Conservation (phyloP, 2,888 invertebrate genomes). For the Mystacides longicornis region DNA sequence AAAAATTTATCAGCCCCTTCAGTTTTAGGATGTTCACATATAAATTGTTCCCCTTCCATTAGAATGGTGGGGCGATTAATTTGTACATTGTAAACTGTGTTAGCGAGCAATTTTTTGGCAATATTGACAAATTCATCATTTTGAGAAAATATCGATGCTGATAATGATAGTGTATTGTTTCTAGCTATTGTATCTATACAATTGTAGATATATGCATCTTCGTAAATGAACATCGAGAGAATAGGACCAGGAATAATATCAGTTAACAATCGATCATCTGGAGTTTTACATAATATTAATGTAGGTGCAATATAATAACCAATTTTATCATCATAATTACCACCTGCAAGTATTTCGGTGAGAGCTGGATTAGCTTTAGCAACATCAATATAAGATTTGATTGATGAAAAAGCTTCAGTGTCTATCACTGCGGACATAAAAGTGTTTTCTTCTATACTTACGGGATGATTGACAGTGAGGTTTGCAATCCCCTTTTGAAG, state of each 20-base stretch:
- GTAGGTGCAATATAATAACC: slow-evolving; percentile 96
- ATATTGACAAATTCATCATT: not conserved
- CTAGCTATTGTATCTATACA: slow-evolving; percentile 64
- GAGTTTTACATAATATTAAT: slow-evolving; percentile 78
- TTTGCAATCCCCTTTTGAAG: slow-evolving; percentile 60
- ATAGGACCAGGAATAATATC: slow-evolving; percentile 99
- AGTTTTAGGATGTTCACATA: not conserved
- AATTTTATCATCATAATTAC: slow-evolving; percentile 69
- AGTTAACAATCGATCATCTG: slow-evolving; percentile 75
- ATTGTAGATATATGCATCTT: slow-evolving; percentile 62
- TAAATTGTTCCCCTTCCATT: not conserved
- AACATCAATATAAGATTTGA: slow-evolving; percentile 80
- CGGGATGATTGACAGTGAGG: slow-evolving; percentile 83
- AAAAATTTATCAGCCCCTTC: not conserved
- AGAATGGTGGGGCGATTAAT: not conserved
- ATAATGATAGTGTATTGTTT: not conserved
- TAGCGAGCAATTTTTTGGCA: not conserved
- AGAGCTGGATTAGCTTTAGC: slow-evolving; percentile 64
- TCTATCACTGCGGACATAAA: slow-evolving; percentile 98
- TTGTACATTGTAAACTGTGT: not conserved
- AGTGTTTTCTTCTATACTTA: slow-evolving; percentile 56
- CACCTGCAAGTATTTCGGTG: slow-evolving; percentile 79
- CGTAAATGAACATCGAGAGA: slow-evolving; percentile 80
- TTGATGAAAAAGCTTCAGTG: slow-evolving; percentile 82
- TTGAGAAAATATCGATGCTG: not conserved